phyloP scores from a whole-genome alignment of 1,140 invertebrate genomes.

The Drosophila subobscura region DNA sequence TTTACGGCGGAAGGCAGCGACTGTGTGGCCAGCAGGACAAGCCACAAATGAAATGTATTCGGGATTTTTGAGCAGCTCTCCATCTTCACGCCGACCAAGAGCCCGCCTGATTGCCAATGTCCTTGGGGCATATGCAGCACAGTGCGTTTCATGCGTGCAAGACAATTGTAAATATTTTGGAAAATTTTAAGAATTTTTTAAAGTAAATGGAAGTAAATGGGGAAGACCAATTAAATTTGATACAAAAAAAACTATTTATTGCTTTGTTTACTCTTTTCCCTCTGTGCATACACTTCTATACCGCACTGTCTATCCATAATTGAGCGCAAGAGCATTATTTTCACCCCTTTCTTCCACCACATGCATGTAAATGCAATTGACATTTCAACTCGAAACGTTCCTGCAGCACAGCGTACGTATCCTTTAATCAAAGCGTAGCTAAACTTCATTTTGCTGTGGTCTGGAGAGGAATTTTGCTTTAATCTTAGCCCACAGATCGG shows the following conservation, averaged over 20 bases:
- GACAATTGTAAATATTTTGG: too few species aligned
- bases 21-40: constrained; percentile 53
- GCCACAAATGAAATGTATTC: constrained; percentile 73
- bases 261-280: too few species aligned
- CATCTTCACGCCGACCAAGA: constrained; percentile 19
- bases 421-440: constrained; percentile 23
- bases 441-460: constrained; percentile 31
- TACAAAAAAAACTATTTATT: too few species aligned
- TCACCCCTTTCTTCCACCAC: background rate
- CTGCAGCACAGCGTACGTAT: background rate
- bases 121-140: constrained; percentile 8
- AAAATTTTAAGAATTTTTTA: background rate
- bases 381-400: constrained; percentile 6
- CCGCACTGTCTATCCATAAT: constrained; percentile 5
- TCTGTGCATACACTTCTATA: too few species aligned
- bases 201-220: background rate
- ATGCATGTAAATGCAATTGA: constrained; percentile 25
- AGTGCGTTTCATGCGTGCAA: background rate
- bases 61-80: constrained; percentile 33
- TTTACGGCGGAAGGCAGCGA: constrained; percentile 34
- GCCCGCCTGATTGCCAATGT: constrained; percentile 32
- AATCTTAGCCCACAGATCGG: constrained; percentile 40
- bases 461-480: constrained; percentile 16
- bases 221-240: too few species aligned
- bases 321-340: constrained; percentile 11